Evolutionary conservation across 2,888 invertebrate species (phyloP).

Genomic region (Drosophila yooni): DNA sequence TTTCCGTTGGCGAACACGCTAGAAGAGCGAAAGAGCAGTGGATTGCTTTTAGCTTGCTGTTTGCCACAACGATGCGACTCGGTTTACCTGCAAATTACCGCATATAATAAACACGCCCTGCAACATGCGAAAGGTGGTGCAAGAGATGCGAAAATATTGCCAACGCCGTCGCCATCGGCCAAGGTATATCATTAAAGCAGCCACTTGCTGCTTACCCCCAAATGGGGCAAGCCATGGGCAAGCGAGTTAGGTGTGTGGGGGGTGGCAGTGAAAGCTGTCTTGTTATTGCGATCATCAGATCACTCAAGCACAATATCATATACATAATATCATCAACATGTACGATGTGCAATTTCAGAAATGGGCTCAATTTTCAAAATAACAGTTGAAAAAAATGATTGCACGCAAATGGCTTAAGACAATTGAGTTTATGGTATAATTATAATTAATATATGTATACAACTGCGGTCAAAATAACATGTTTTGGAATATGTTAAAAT

Average conservation of each 20-base stretch:
- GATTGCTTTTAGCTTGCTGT: slow-evolving; percentile 35
- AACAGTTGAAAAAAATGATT: background rate
- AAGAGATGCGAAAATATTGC: slow-evolving; percentile 45
- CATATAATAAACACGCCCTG: slow-evolving; percentile 58
- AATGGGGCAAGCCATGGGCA: background rate
- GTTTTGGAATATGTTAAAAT: background rate
- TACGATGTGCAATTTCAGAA: background rate
- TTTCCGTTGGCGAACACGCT: slow-evolving; percentile 1
- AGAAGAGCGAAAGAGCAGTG: slow-evolving; percentile 7
- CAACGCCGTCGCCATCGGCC: slow-evolving; percentile 23
- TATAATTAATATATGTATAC: background rate
- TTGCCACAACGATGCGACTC: slow-evolving; percentile 1
- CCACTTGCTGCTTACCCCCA: slow-evolving; percentile 25
- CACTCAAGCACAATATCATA: slow-evolving; percentile 29
- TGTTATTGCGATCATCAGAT: slow-evolving; percentile 38
- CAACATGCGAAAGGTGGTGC: slow-evolving; percentile 69
- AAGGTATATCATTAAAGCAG: slow-evolving; percentile 49
- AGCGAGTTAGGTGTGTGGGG: background rate
- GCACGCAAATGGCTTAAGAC: background rate
- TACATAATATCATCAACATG: background rate
- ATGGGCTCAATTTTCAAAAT: background rate
- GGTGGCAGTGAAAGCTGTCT: slow-evolving; percentile 1
- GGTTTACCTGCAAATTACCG: slow-evolving; percentile 47
- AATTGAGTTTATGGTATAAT: background rate
- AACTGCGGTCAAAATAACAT: background rate